Conservation (phyloP, 2,888 invertebrate genomes). For the Heteromurus nitidus region DNA sequence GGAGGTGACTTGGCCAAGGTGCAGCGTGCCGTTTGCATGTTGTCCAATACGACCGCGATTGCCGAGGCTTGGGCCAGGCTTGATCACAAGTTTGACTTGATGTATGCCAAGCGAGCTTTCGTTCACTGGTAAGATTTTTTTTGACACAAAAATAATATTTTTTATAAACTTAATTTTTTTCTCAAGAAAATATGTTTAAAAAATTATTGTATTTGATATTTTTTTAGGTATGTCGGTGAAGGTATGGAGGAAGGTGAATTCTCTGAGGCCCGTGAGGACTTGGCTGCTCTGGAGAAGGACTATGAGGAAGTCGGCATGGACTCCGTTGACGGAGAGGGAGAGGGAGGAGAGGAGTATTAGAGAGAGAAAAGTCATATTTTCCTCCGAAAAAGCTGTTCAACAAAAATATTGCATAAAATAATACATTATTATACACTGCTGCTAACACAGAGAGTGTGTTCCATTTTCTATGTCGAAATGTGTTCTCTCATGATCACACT, state of each 20-base stretch:
- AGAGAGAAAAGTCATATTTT: background rate
- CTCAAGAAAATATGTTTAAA: constrained; percentile 79
- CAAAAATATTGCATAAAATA: constrained; percentile 9
- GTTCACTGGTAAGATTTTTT: constrained; percentile 85
- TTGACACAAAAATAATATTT: constrained; percentile 71
- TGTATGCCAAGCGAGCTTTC: constrained; percentile 98
- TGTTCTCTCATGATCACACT: too few species aligned
- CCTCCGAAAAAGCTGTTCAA: constrained; percentile 38
- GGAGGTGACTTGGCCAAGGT: constrained; percentile 89
- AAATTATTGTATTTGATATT: constrained; percentile 71
- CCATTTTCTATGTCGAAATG: constrained; percentile 1
- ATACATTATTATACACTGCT: constrained; percentile 24
- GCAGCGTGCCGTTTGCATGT: constrained; percentile 88
- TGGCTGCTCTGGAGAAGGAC: constrained; percentile 67
- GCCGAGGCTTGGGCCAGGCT: constrained; percentile 98
- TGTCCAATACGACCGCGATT: constrained; percentile 95
- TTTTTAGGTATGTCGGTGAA: constrained; percentile 75
- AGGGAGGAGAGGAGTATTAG: constrained; percentile 52
- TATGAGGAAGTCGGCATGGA: constrained; percentile 68
- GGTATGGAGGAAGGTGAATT: constrained; percentile 77
- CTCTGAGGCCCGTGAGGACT: constrained; percentile 67
- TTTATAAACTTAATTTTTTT: constrained; percentile 74
- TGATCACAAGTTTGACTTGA: constrained; percentile 96
- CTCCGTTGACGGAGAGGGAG: constrained; percentile 48
- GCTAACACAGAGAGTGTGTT: too few species aligned